These are phyloP conservation scores for Nesidiocoris tenuis DNA, from an alignment of 2,888 invertebrate species.

Conservation along the genomic window DNA sequence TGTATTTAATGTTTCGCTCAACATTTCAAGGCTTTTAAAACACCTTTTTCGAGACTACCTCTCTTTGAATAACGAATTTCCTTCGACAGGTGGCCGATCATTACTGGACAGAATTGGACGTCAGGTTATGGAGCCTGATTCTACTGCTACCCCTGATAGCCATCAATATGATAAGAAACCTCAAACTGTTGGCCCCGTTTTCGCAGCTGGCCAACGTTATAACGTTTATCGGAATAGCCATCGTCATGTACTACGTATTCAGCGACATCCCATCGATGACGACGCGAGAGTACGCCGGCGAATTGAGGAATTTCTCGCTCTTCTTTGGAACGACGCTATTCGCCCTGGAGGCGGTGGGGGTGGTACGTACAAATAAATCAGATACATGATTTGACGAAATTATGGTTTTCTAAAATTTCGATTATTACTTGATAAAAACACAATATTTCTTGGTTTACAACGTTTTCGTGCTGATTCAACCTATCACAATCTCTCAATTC, in stretches of 20 bases:
- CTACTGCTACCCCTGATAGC: conserved; percentile 69
- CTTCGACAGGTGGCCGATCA: conserved; percentile 60
- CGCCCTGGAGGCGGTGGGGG: conserved; percentile 80
- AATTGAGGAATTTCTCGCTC: conserved; percentile 65
- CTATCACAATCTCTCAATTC: no score
- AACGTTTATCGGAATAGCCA: conserved; percentile 72
- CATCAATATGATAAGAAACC: conserved; percentile 71
- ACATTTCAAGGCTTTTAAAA: no score
- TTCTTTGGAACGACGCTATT: conserved; percentile 90
- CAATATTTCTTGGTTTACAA: no score
- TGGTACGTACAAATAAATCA: no score
- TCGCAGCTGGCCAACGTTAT: conserved; percentile 79
- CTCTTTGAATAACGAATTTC: no score
- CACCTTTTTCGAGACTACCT: no score
- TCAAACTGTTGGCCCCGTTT: conserved; percentile 79
- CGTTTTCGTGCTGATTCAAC: no score
- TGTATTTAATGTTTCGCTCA: no score
- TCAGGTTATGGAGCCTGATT: conserved; percentile 67
- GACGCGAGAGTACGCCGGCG: conserved; percentile 59
- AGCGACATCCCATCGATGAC: conserved; percentile 61
- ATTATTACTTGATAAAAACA: no score
- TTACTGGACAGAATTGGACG: conserved; percentile 49
- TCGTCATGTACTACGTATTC: conserved; percentile 72
- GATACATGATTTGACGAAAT: no score
- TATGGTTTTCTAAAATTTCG: no score